phyloP scores from a whole-genome alignment of 1,140 invertebrate species.

The Periplaneta americana region DNA sequence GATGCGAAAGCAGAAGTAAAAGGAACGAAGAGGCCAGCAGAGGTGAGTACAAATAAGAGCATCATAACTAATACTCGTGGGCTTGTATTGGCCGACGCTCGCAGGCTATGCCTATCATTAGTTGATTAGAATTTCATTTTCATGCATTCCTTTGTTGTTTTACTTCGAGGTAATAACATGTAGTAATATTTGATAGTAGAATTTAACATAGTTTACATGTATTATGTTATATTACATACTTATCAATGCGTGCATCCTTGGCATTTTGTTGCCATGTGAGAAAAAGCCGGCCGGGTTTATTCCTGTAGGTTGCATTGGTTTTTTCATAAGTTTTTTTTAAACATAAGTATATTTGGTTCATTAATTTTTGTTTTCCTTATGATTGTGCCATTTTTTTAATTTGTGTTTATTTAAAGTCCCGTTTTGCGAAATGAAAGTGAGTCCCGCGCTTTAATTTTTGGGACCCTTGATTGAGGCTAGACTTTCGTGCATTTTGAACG shows the following conservation, averaged over 20 bases:
- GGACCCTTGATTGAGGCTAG: slow-evolving; percentile 14
- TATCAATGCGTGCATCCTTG: neutral
- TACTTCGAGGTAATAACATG: too few relatives aligned
- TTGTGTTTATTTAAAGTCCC: neutral
- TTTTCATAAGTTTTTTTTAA: neutral
- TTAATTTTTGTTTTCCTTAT: neutral
- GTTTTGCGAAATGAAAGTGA: neutral
- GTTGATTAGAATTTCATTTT: neutral
- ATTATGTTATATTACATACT: neutral
- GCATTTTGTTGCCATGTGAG: slow-evolving; percentile 13
- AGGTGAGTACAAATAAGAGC: slow-evolving; percentile 55
- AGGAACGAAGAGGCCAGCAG: slow-evolving; percentile 79
- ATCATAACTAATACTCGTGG: slow-evolving; percentile 5
- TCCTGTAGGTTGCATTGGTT: neutral
- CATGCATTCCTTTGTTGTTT: neutral
- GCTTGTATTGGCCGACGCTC: neutral
- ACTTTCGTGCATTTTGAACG: slow-evolving; percentile 22
- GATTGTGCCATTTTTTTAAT: neutral
- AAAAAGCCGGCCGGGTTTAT: slow-evolving; percentile 16
- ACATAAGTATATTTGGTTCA: neutral
- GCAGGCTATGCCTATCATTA: neutral
- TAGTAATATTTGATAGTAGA: neutral
- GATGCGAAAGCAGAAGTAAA: slow-evolving; percentile 77
- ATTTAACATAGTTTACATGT: neutral
- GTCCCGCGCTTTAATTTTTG: neutral